Base-by-base conservation (phyloP, 2,113 vertebrate species). In the Gnathonemus echidnorhynchus region DNA sequence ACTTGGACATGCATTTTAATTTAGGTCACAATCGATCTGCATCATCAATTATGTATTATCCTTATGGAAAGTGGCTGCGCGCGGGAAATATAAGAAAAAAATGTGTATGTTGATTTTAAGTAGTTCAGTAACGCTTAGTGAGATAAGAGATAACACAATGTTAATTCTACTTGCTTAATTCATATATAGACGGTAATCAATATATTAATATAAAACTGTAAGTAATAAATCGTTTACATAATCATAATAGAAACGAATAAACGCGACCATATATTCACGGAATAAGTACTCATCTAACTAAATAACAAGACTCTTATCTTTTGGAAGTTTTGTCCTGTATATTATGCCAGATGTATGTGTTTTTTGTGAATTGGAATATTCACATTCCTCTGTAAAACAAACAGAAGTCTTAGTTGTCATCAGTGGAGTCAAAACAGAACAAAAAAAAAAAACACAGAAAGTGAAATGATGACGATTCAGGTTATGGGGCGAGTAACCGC, bases 31-130 rank as follows among this genome's bases (percentile, higher is more conserved):
- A 88, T 92, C 92, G 90, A 93, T 92, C 88, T 92, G 91, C 88
- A 89, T 91, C 88, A n/a, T 94, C 93, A 94, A 95, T 95, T 93
- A 94, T 95, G 91, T 90, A 94, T 94, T 91, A 92, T 53, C 17
- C 53, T 46, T 1, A 45, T 85, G 27, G 31, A 46, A 46, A 24
- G 49, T 4, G 21, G 10, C 13, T 15, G 10, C 21, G 5, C 66
- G 15, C 27, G 46, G 27, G 4, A 89, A 53, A 8, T 27, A 85
- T 27, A 27, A 4, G 48, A n/a, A 49, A 21, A 49, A n/a, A 5
- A 45, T 21, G 74, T 8, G 74, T 77, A 80, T 80, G 35, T 77
- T 77, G 1, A 77, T 39, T 77, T 77, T 35, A 77, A 77, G 70
- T 5, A 42, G 35, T 42, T 80, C 74, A 19, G n/a, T 11, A 31